A percentile compares a stretch with the other conserved stretches of the same genome.
These are phyloP conservation scores for Vanessa tameamea DNA, from an alignment of 1,140 invertebrate genomes.

Conservation along the genomic window DNA sequence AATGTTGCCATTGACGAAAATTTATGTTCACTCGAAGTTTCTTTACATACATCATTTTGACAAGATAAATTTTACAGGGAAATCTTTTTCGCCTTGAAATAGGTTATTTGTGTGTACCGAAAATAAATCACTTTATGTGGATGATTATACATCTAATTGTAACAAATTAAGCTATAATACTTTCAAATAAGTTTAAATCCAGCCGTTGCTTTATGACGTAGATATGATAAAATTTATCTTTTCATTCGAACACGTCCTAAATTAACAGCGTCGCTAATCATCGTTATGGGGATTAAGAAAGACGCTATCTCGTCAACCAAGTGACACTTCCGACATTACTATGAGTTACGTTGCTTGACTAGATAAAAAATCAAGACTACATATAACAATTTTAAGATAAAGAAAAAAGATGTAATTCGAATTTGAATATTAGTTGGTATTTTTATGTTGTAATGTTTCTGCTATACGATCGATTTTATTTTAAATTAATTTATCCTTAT, in stretches of 20 bases:
- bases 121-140: no score
- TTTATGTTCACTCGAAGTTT: slow-evolving; percentile 7
- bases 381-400: not conserved
- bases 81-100: not conserved
- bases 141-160: no score
- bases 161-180: no score
- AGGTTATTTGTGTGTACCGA: not conserved
- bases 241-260: slow-evolving; percentile 5
- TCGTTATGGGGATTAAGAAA: slow-evolving; percentile 41
- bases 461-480: no score
- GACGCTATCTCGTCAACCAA: slow-evolving; percentile 50
- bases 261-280: slow-evolving; percentile 38
- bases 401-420: no score
- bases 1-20: slow-evolving; percentile 24
- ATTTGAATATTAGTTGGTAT: no score
- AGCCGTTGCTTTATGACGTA: no score
- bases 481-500: no score
- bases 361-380: slow-evolving; percentile 14
- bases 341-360: slow-evolving; percentile 42
- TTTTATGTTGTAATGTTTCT: no score
- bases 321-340: slow-evolving; percentile 54
- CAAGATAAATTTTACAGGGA: slow-evolving; percentile 17
- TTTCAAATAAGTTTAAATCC: no score
- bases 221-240: not conserved
- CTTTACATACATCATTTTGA: slow-evolving; percentile 22